Evolutionary conservation across 2,113 vertebrate species (phyloP).

Genomic region (Phrynosoma blainvillii): DNA sequence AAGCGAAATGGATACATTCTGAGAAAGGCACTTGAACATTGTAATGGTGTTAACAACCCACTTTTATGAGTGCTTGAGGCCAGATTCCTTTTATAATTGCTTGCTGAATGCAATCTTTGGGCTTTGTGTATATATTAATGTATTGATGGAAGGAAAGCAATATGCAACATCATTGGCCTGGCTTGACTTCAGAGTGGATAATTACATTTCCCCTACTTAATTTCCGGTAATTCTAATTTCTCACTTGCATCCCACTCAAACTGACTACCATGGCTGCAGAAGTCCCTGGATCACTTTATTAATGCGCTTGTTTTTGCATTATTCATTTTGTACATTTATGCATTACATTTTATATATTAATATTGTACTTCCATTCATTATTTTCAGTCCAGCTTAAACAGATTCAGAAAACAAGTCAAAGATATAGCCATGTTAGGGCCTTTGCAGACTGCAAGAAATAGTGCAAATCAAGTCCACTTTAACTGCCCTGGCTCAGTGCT

Average conservation of each 20-base stretch:
- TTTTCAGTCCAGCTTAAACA: not conserved
- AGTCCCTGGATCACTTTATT: not conserved
- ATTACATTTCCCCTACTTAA: conserved; percentile 2
- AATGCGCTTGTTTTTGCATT: not conserved
- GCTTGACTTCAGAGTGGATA: not conserved
- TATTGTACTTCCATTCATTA: not conserved
- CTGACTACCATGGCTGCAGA: too few species aligned
- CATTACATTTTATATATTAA: not conserved
- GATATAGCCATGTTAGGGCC: too few species aligned
- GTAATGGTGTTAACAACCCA: not conserved
- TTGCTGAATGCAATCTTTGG: not conserved
- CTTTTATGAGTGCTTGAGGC: not conserved
- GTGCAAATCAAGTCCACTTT: too few species aligned
- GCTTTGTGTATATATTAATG: not conserved
- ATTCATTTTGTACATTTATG: not conserved
- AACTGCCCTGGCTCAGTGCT: too few species aligned
- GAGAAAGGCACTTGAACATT: not conserved
- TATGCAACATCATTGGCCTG: not conserved
- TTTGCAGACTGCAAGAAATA: too few species aligned
- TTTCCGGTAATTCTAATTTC: conserved; percentile 1
- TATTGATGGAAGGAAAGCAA: not conserved
- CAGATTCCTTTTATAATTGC: conserved; percentile 19
- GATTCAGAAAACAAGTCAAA: not conserved
- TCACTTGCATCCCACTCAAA: not conserved
- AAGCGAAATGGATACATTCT: not conserved